Base-by-base conservation (phyloP, 2,113 vertebrate genomes). In the Pomatorhinus ruficollis region DNA sequence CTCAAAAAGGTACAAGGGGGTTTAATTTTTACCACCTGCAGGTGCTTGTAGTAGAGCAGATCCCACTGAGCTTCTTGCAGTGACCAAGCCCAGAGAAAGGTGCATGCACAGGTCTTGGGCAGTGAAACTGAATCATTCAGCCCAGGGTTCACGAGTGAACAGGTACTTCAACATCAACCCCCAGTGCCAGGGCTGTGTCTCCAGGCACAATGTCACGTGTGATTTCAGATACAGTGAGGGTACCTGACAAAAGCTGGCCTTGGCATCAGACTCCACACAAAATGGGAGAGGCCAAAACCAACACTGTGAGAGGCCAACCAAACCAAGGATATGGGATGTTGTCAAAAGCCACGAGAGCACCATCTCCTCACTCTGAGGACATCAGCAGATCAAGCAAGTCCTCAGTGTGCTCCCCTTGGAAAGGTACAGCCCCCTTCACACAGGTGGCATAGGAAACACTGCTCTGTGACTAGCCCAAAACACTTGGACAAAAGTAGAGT, bases 81-180 rank as follows among this genome's bases (percentile, higher is more conserved):
- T 25, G 39, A 31, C 25, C 28, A 54, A 63, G 10, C 12, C 22
- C 77, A 64, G 25, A 70, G 52, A 45, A 76, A 72, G n/a, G 49
- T 2, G 30, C 4, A 1, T 3, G 27, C 27, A 24, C 50, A 4
- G 35, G 20, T 50, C 47, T 12, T 11, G 15, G 10, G 47, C 35
- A 59, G 44, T 2, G 2, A 25, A 42, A 40, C 8, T 19, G 5
- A 1, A 8, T 17, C 25, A 2, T 7, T 21, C 35, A 66, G 52
- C 35, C 44, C 44, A 50, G 44, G n/a, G 37, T 6, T 57, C 70
- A 24, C 1, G 12, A 75, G 61, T 2, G 30, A 31, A 50, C 9
- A 19, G 22, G 30, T n/a, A 33, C 28, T 18, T 10, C 11, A 18
- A 39, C 24, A 31, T n/a, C 11, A 52, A 11, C 8, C 25, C 14